Percentiles rank a stretch among this genome's conserved stretches.
phyloP scores from a whole-genome alignment of 2,888 invertebrate species.

The Ophion slaviceki region DNA sequence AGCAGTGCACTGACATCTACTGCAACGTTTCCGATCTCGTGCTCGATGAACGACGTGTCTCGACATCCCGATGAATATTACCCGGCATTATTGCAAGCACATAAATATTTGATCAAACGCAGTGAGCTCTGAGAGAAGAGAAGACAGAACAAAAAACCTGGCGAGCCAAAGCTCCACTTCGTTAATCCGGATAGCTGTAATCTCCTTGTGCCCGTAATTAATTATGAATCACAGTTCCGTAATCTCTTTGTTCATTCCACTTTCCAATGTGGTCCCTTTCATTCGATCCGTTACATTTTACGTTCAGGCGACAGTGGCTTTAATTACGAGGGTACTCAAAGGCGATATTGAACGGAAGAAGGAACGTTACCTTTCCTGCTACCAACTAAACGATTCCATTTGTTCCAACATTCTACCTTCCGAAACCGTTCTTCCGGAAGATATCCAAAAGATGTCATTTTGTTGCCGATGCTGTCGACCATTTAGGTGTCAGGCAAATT shows the following conservation, averaged over 20 bases:
- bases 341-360: too few species aligned
- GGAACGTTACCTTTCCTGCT: too few species aligned
- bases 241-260: constrained; percentile 12
- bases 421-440: too few species aligned
- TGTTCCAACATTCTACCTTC: too few species aligned
- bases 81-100: constrained; percentile 71
- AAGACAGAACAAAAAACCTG: constrained; percentile 27
- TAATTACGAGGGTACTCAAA: background rate
- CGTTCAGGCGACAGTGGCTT: background rate
- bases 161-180: constrained; percentile 10
- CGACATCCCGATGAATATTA: constrained; percentile 72
- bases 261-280: background rate
- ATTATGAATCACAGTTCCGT: constrained; percentile 20
- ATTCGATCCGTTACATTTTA: background rate
- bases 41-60: constrained; percentile 32
- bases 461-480: background rate
- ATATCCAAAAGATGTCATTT: constrained; percentile 6
- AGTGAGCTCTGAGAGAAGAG: constrained; percentile 2
- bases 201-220: background rate
- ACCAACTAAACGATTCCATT: too few species aligned
- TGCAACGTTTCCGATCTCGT: constrained; percentile 44
- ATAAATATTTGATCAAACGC: constrained; percentile 64
- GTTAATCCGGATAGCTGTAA: constrained; percentile 3
- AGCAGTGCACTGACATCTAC: constrained; percentile 35
- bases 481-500: background rate